These are phyloP conservation scores for Oscheius sp. DNA, from an alignment of 1,140 invertebrate species.

Conservation along the genomic window DNA sequence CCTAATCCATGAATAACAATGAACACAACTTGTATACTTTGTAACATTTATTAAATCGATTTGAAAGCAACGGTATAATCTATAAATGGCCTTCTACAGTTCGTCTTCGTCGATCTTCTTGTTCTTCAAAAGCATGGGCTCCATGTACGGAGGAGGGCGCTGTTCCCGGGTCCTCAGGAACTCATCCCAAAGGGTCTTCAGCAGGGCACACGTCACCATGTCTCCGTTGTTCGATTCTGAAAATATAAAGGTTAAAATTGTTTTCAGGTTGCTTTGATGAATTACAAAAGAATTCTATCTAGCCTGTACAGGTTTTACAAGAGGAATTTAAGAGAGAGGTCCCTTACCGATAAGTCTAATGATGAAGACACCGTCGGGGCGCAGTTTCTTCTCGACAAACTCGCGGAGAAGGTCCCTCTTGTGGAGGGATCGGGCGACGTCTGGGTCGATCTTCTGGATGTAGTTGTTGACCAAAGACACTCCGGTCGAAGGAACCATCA, in stretches of 20 bases:
- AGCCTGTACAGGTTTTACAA: background rate
- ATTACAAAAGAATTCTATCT: background rate
- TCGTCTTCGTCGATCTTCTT: constrained; percentile 37
- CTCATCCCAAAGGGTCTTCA: constrained; percentile 50
- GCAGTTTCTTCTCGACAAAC: constrained; percentile 54
- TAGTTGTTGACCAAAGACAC: background rate
- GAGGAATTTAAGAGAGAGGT: background rate
- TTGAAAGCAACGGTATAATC: too few relatives aligned
- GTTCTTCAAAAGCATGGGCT: constrained; percentile 35
- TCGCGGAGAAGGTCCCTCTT: constrained; percentile 45
- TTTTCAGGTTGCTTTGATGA: background rate
- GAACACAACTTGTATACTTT: too few relatives aligned
- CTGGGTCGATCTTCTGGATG: constrained; percentile 15
- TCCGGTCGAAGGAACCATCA: background rate
- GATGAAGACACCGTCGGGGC: constrained; percentile 61
- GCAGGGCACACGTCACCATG: constrained; percentile 49
- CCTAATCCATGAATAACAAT: too few relatives aligned
- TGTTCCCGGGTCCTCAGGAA: constrained; percentile 39
- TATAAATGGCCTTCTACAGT: background rate
- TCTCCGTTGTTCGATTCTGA: constrained; percentile 51
- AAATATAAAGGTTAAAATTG: too few relatives aligned
- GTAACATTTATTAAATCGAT: too few relatives aligned
- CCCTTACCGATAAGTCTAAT: constrained; percentile 50
- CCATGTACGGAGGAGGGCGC: constrained; percentile 14
- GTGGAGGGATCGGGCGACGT: background rate